Evolutionary conservation across 2,113 vertebrate species (phyloP).

Genomic region (Sapayoa aenigma): DNA sequence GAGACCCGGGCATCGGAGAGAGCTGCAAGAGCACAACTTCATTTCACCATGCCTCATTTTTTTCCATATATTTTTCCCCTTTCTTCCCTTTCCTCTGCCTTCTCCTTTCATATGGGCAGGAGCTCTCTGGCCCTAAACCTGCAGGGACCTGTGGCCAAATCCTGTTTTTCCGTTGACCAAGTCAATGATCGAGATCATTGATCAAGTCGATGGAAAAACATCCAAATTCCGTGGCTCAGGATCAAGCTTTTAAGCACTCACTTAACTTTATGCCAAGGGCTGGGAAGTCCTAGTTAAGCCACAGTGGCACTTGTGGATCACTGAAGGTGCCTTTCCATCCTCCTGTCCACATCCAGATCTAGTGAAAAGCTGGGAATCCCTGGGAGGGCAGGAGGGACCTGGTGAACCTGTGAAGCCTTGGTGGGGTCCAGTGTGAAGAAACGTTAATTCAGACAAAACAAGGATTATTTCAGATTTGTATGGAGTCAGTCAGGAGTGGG

Average conservation of each 20-base stretch:
- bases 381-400: fast-evolving
- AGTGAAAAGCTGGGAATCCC: neutral
- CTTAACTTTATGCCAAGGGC: fast-evolving
- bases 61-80: neutral
- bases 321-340: neutral
- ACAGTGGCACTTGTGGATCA: neutral
- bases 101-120: neutral
- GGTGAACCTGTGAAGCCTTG: neutral
- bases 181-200: neutral
- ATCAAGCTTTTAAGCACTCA: fast-evolving
- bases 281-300: neutral
- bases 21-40: neutral
- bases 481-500: neutral
- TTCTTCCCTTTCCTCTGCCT: neutral
- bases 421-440: neutral
- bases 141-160: neutral
- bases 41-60: neutral
- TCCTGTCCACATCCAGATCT: neutral
- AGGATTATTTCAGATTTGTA: neutral
- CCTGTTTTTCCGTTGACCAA: neutral
- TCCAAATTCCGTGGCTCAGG: fast-evolving
- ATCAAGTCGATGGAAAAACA: neutral
- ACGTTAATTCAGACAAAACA: neutral
- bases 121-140: neutral
- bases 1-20: neutral